Percentiles rank a stretch among this genome's conserved stretches.
Evolutionary conservation across 2,113 vertebrate species (phyloP).

Genomic region (Trematomus loennbergii): DNA sequence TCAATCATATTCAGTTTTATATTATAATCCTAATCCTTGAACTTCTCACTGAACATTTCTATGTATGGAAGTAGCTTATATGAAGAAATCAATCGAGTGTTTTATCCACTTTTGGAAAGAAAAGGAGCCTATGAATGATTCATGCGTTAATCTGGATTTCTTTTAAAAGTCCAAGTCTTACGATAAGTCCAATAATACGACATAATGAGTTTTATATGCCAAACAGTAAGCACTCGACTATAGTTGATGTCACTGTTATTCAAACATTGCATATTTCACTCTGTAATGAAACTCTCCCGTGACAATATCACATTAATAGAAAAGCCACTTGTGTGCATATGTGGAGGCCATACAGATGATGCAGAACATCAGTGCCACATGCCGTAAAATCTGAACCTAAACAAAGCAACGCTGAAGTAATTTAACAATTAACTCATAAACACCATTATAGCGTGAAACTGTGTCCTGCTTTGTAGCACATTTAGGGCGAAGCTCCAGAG

Average conservation of each 20-base stretch:
- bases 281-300: constrained; percentile 2
- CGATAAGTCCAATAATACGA: not conserved
- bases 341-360: constrained; percentile 26
- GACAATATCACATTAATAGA: constrained; percentile 9
- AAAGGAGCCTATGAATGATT: too few relatives aligned
- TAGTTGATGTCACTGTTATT: constrained; percentile 20
- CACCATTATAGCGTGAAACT: constrained; percentile 48
- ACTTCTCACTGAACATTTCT: not conserved
- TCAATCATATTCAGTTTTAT: constrained; percentile 2
- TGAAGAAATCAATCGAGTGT: not conserved
- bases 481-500: constrained; percentile 38
- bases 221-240: constrained; percentile 17
- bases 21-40: not conserved
- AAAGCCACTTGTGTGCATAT: constrained; percentile 11
- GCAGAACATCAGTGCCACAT: constrained; percentile 35
- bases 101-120: not conserved
- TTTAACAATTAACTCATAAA: constrained; percentile 65
- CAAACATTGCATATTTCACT: constrained; percentile 26
- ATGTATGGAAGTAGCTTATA: constrained; percentile 10
- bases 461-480: constrained; percentile 45
- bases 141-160: too few relatives aligned
- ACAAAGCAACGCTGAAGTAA: constrained; percentile 52
- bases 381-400: constrained; percentile 60
- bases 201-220: constrained; percentile 26
- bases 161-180: too few relatives aligned